Percentiles rank a stretch among this genome's conserved stretches.
Conservation (phyloP, 2,797 vertebrate species). For the Gallirallus australis region DNA sequence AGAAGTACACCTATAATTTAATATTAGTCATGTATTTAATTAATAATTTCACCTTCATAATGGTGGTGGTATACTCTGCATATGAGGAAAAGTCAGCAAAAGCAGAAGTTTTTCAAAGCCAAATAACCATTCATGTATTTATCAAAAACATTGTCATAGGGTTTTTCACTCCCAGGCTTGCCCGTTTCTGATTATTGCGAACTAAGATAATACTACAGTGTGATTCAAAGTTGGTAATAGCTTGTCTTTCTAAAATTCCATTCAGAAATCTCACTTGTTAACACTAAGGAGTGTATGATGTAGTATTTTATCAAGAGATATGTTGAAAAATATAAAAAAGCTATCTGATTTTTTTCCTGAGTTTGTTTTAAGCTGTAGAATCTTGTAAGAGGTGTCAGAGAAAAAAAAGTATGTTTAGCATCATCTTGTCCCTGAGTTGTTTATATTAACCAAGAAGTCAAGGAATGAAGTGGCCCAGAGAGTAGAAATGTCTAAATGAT, state of each 20-base stretch:
- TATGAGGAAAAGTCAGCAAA: neutral
- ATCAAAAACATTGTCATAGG: neutral
- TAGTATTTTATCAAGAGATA: constrained; percentile 23
- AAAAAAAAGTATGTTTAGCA: neutral
- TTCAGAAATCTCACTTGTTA: neutral
- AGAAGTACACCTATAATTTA: constrained; percentile 2
- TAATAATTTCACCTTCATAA: neutral
- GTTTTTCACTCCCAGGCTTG: neutral
- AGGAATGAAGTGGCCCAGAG: neutral
- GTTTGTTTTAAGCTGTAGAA: neutral
- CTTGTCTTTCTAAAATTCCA: neutral
- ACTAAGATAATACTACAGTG: neutral
- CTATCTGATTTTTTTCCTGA: constrained; percentile 20
- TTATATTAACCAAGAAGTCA: neutral
- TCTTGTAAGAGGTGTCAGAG: neutral
- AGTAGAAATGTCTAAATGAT: neutral
- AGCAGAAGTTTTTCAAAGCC: neutral
- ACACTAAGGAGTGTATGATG: neutral
- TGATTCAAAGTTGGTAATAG: neutral
- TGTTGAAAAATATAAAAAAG: constrained; percentile 31
- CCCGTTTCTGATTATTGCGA: neutral
- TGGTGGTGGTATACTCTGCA: neutral
- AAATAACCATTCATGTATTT: neutral
- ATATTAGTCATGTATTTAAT: constrained; percentile 6
- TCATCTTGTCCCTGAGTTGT: neutral